Base-by-base conservation (phyloP, 2,888 invertebrate genomes). In the Eilema sororculum region DNA sequence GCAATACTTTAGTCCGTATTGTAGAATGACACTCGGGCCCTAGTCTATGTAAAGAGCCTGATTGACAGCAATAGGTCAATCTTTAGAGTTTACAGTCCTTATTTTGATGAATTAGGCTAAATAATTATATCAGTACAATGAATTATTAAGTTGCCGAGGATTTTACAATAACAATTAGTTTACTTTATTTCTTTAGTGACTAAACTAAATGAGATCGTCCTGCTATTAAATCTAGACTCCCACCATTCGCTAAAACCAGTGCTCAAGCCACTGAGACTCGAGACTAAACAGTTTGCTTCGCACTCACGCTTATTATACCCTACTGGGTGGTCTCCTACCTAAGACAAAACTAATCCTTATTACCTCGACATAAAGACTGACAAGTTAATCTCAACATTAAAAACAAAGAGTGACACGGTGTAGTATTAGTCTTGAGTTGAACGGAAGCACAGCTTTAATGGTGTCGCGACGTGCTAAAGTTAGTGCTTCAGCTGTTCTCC, bases 401-500 rank as follows among this genome's bases (percentile, higher is more conserved):
- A 57, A 9, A 28, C 41, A 64, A 64, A 58, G 52, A 61, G 22
- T 20, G 61, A 52, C 28, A 57, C n/a, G 57, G 64, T 68, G 64
- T 68, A 59, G 46, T 37, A 63, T 41, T 68, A 3, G 56, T 25
- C 16, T n/a, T 64, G 57, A 65, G 16, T 65, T 25, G 28, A 58
- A 58, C 76, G 73, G 79, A 79, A 74, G 67, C 37, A 12, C 57
- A 60, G 72, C 76, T 79, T 77, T 73, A 72, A 69, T 72, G 67
- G 56, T 60, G 57, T 28, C 30, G 67, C 68, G 70, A 70, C 72
- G 67, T 57, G 52, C 61, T 76, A 67, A 71, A 64, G 57, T 72
- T 62, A 70, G 57, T 24, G 25, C 24, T 52, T 52, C 65, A 52
- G 67, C 58, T 52, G 72, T 52, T 72, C 71, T 77, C 70, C 13